Evolutionary conservation across 2,113 vertebrate species (phyloP), one percentile per base, ranked within the genome.

Genomic region (Vulpes ferrilata): DNA sequence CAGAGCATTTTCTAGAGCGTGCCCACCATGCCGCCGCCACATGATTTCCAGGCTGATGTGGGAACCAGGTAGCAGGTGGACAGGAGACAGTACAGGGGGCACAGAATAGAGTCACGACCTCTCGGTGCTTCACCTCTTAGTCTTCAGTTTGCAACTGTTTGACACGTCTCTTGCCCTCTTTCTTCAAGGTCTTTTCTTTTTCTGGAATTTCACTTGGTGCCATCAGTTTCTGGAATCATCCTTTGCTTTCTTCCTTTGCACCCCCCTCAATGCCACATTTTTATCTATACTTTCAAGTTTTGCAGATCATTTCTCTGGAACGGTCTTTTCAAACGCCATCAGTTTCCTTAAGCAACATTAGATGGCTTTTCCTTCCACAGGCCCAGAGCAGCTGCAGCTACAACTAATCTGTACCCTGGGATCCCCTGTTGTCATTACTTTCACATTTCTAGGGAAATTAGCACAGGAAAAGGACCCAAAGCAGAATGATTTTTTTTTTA

Each of bases 391-490:
- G 43, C 51, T 84, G 35, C 11, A 78, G 43, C 22, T 30, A 65
- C 16, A 96, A 92, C 6, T 27, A 69, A 89, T 83, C 55, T 90
- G 67, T 87, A 82, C 51, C 55, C n/a, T 96, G 82, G 64, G 65
- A 53, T 82, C 51, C 78, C 80, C 80, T 55, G n/a, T 87, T 85
- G 27, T 76, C 92, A 43, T 88, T 90, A 57, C 94, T 95, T 97
- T 97, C 43, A 71, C 87, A 93, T 95, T 94, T 96, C 91, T 79
- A 43, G 32, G 60, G 73, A 96, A 95, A 82, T 3, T 94, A 94
- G 35, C 19, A 67, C 55, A 82, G 81, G 25, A 51, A 88, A 95
- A 85, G 13, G 57, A 71, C 19, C n/a, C n/a, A 74, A 95, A 88
- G 30, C 69, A 95, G 48, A 84, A 64, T 62, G 53, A 86, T 81